Evolutionary conservation across 2,888 invertebrate species (phyloP).

Genomic region (Drosophila neotestacea): DNA sequence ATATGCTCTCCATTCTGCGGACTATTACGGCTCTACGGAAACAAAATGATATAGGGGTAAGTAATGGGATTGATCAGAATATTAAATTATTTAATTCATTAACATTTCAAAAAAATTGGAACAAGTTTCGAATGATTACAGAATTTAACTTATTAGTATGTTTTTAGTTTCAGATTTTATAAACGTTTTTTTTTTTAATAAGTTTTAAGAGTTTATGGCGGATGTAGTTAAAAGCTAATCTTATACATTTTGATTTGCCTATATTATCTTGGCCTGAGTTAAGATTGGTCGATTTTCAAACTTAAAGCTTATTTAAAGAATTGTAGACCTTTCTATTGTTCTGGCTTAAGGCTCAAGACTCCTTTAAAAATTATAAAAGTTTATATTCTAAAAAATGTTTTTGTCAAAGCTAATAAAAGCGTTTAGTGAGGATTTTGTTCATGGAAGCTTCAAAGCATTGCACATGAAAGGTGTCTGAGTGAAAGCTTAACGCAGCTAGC

Average conservation of each 20-base stretch:
- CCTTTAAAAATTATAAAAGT: background rate
- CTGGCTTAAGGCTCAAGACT: background rate
- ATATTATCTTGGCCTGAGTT: too few relatives aligned
- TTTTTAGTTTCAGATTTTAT: too few relatives aligned
- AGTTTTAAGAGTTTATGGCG: too few relatives aligned
- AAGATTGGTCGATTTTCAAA: too few relatives aligned
- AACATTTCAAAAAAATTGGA: background rate
- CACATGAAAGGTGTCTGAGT: background rate
- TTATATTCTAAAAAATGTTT: background rate
- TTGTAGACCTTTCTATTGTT: background rate
- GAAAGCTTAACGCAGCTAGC: background rate
- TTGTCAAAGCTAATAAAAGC: background rate
- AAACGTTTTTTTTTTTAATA: too few relatives aligned
- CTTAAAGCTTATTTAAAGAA: too few relatives aligned
- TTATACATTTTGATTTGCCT: too few relatives aligned
- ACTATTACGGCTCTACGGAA: slow-evolving; percentile 46
- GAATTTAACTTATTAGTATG: background rate
- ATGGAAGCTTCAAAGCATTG: background rate
- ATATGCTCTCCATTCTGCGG: slow-evolving; percentile 61
- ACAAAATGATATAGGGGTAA: slow-evolving; percentile 38
- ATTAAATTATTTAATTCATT: background rate
- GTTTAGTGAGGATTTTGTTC: background rate
- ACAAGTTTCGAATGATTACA: background rate
- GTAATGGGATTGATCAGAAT: background rate
- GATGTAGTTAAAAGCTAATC: too few relatives aligned